Evolutionary conservation across 1,140 invertebrate species (phyloP).

Genomic region (Eubasilissa regina): DNA sequence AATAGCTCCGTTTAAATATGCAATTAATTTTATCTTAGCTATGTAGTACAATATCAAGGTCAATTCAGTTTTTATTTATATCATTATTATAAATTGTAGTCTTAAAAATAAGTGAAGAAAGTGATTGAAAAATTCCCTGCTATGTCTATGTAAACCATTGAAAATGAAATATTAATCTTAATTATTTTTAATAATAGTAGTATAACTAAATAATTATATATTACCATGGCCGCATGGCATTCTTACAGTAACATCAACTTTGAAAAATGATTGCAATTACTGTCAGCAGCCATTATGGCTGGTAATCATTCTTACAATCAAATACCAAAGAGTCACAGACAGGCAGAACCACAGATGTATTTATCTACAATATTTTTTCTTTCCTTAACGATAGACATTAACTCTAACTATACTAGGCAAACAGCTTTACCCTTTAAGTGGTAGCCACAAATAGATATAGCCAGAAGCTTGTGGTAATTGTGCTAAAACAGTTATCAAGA

Average conservation of each 20-base stretch:
- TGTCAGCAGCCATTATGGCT: neutral
- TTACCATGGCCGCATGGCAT: slow-evolving; percentile 55
- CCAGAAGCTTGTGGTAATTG: neutral
- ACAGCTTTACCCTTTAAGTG: slow-evolving; percentile 23
- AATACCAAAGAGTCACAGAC: slow-evolving; percentile 42
- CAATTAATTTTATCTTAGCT: slow-evolving; percentile 21
- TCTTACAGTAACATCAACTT: slow-evolving; percentile 42
- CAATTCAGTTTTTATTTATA: slow-evolving; percentile 13
- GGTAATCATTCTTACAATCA: slow-evolving; percentile 21
- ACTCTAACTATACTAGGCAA: slow-evolving; percentile 42
- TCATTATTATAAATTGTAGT: neutral
- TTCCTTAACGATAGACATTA: slow-evolving; percentile 33
- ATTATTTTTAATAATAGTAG: slow-evolving; percentile 14
- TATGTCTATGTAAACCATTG: slow-evolving; percentile 9
- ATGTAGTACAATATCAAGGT: slow-evolving; percentile 30
- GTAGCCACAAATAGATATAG: neutral
- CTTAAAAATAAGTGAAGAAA: too few species aligned
- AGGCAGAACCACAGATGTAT: slow-evolving; percentile 57
- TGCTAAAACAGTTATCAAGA: too few species aligned
- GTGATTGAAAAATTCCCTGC: neutral
- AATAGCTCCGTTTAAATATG: slow-evolving; percentile 1
- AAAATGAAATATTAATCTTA: slow-evolving; percentile 11
- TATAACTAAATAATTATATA: slow-evolving; percentile 23
- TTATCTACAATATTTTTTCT: slow-evolving; percentile 9
- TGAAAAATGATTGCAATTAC: slow-evolving; percentile 37